Conservation (phyloP, 2,888 invertebrate species). For the Dolomedes plantarius region DNA sequence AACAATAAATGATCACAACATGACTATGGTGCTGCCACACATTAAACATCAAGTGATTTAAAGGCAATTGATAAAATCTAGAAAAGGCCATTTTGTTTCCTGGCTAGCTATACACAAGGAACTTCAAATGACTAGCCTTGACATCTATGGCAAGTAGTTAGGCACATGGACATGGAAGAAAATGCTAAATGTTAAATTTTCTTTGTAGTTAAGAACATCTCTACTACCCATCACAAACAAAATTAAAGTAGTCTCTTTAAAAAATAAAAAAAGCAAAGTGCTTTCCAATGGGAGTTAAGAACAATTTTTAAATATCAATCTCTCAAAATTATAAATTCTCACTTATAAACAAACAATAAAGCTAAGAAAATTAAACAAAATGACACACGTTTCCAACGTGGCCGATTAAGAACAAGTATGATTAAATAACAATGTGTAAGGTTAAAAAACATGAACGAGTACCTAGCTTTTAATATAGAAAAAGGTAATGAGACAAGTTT, state of each 20-base stretch:
- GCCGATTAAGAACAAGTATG: conserved; percentile 67
- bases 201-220: conserved; percentile 64
- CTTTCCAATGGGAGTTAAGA: conserved; percentile 62
- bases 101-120: conserved; percentile 71
- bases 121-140: conserved; percentile 71
- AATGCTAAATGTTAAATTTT: conserved; percentile 57
- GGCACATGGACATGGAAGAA: conserved; percentile 70
- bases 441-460: conserved; percentile 70
- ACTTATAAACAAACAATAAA: conserved; percentile 34
- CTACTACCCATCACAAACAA: conserved; percentile 43
- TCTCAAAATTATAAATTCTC: conserved; percentile 44
- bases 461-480: conserved; percentile 67
- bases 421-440: conserved; percentile 69
- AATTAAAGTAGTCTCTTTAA: conserved; percentile 41
- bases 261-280: conserved; percentile 55
- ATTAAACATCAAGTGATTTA: conserved; percentile 69
- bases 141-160: conserved; percentile 72
- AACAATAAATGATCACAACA: conserved; percentile 70
- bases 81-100: conserved; percentile 71
- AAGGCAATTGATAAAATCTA: conserved; percentile 71
- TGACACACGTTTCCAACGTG: conserved; percentile 53
- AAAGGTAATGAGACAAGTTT: conserved; percentile 63
- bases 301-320: conserved; percentile 55
- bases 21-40: conserved; percentile 69
- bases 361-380: conserved; percentile 58